These are phyloP conservation scores for Cepaea hortensis DNA, from an alignment of 2,888 invertebrate genomes.

Conservation along the genomic window DNA sequence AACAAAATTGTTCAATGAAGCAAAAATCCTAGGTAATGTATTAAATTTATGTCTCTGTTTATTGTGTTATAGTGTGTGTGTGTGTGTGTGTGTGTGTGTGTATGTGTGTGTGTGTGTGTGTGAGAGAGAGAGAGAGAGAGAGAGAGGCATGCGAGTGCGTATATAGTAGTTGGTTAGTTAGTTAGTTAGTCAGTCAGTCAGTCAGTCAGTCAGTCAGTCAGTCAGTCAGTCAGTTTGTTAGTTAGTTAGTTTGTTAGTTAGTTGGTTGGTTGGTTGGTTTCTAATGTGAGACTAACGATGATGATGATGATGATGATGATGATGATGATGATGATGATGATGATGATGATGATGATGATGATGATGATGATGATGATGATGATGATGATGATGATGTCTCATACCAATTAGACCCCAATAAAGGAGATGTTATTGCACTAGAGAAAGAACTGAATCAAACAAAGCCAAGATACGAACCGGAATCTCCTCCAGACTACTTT, in stretches of 20 bases:
- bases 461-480: not conserved
- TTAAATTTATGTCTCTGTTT: not conserved
- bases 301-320: conserved; percentile 13
- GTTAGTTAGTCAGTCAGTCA: too few species aligned
- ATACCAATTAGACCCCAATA: not conserved
- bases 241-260: not conserved
- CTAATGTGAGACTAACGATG: not conserved
- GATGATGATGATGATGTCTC: not conserved
- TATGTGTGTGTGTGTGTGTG: not conserved
- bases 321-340: conserved; percentile 18
- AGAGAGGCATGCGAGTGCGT: too few species aligned
- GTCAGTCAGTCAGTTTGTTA: not conserved
- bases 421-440: conserved; percentile 5
- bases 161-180: too few species aligned
- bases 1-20: not conserved
- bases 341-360: not conserved
- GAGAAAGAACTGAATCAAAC: not conserved
- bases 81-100: not conserved
- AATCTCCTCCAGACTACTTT: not conserved
- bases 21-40: not conserved
- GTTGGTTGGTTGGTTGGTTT: too few species aligned
- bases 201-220: too few species aligned
- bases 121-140: too few species aligned
- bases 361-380: not conserved
- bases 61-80: not conserved